A percentile compares a stretch with the other conserved stretches of the same genome.
phyloP scores from a whole-genome alignment of 2,113 vertebrate species.

The Rhabdornis inornatus region DNA sequence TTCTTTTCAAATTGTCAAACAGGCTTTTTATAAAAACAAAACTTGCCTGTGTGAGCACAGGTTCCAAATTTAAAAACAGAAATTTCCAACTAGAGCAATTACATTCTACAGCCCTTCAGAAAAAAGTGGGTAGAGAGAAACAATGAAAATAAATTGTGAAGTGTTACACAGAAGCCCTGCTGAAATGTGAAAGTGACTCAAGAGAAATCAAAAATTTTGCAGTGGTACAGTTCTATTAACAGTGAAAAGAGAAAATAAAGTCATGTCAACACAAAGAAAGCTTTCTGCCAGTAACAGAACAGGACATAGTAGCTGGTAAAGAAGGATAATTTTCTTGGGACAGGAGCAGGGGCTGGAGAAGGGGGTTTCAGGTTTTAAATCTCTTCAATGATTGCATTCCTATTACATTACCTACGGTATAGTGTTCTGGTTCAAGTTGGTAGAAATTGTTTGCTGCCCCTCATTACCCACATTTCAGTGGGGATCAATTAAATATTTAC shows the following conservation, averaged over 20 bases:
- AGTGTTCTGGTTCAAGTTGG: not conserved
- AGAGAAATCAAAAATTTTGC: not conserved
- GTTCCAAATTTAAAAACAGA: not conserved
- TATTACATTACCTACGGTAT: not conserved
- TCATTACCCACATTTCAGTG: not conserved
- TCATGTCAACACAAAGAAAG: not conserved
- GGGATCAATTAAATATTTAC: not conserved
- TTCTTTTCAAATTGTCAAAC: not conserved
- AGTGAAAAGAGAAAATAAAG: not conserved
- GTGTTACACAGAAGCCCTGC: not conserved
- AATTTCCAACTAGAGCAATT: not conserved
- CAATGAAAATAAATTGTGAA: not conserved
- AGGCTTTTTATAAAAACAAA: not conserved
- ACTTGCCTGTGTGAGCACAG: not conserved
- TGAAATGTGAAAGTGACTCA: not conserved
- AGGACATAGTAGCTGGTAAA: not conserved
- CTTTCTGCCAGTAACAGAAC: not conserved
- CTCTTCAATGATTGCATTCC: not conserved
- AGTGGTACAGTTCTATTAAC: not conserved
- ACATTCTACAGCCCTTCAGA: not conserved
- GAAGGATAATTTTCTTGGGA: not conserved
- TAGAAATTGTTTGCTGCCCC: not conserved
- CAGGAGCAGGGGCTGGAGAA: not conserved
- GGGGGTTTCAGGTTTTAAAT: not conserved
- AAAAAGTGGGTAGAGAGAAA: not conserved